Evolutionary conservation across 2,797 vertebrate genomes (phyloP).

Genomic region (Amblyopsis hoosieri): DNA sequence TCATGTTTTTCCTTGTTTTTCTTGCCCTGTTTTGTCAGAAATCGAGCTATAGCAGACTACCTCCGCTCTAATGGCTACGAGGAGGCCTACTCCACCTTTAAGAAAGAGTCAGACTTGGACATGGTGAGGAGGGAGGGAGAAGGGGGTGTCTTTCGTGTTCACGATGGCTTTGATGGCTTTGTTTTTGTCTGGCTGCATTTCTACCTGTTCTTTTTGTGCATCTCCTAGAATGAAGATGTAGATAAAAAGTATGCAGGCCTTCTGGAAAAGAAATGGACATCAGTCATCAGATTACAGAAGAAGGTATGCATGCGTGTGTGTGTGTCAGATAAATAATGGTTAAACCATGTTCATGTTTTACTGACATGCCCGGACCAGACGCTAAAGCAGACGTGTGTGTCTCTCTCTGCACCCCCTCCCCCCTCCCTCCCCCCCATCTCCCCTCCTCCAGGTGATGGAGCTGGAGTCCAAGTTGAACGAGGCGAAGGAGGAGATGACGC

Average conservation of each 20-base stretch:
- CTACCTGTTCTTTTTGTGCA: constrained; percentile 13
- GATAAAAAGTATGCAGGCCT: constrained; percentile 99
- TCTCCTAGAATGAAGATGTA: constrained; percentile 93
- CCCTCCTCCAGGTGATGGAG: constrained; percentile 91
- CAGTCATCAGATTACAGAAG: constrained; percentile 99
- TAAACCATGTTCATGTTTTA: not conserved
- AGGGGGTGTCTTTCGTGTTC: too few relatives aligned
- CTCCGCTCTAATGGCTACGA: constrained; percentile 98
- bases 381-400: not conserved
- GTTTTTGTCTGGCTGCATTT: not conserved
- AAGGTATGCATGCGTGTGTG: constrained; percentile 79
- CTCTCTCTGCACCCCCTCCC: not conserved
- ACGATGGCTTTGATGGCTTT: too few relatives aligned
- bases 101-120: constrained; percentile 98
- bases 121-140: constrained; percentile 81
- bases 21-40: constrained; percentile 77
- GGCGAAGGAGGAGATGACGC: constrained; percentile 98
- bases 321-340: not conserved
- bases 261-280: constrained; percentile 99
- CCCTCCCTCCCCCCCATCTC: not conserved
- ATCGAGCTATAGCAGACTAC: constrained; percentile 99
- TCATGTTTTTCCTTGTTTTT: too few relatives aligned
- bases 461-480: constrained; percentile 98
- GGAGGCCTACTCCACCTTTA: constrained; percentile 98
- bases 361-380: not conserved